phyloP scores from a whole-genome alignment of 2,888 invertebrate genomes.

The Gandaritis pyraliata region DNA sequence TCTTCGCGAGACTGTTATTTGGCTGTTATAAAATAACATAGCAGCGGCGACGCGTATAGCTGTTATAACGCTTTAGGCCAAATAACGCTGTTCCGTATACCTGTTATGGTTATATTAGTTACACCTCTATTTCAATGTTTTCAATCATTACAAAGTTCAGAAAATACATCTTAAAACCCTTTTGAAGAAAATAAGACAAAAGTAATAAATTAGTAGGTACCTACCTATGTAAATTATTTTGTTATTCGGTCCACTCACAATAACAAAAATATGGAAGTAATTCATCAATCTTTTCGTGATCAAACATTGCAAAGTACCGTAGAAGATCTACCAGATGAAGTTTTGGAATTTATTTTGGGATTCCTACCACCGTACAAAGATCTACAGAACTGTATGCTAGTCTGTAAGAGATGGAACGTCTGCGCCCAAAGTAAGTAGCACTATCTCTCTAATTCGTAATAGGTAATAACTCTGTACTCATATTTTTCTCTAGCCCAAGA shows the following conservation, averaged over 20 bases:
- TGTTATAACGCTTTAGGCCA: too few relatives aligned
- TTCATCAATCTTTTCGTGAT: constrained; percentile 61
- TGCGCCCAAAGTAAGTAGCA: constrained; percentile 91
- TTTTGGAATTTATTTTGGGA: constrained; percentile 95
- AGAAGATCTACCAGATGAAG: constrained; percentile 95
- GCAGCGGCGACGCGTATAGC: too few relatives aligned
- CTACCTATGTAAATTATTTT: constrained; percentile 32
- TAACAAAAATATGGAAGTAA: constrained; percentile 66
- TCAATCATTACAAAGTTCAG: constrained; percentile 19
- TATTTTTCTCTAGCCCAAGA: too few relatives aligned
- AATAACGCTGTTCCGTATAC: too few relatives aligned
- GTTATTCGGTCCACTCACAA: constrained; percentile 13
- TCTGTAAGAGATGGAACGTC: constrained; percentile 94
- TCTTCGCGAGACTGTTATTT: too few relatives aligned
- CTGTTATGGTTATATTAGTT: too few relatives aligned
- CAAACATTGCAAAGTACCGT: constrained; percentile 67
- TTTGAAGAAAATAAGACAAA: constrained; percentile 9
- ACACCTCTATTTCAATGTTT: constrained; percentile 32
- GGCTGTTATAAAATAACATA: too few relatives aligned
- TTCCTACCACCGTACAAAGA: constrained; percentile 96
- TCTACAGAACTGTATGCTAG: constrained; percentile 92
- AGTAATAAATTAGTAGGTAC: constrained; percentile 15
- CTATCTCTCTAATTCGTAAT: too few relatives aligned
- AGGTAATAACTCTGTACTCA: too few relatives aligned
- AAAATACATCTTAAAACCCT: not conserved